Percentiles rank a stretch among this genome's conserved stretches.
Conservation (phyloP, 1,140 invertebrate genomes). For the Aphis gossypii region DNA sequence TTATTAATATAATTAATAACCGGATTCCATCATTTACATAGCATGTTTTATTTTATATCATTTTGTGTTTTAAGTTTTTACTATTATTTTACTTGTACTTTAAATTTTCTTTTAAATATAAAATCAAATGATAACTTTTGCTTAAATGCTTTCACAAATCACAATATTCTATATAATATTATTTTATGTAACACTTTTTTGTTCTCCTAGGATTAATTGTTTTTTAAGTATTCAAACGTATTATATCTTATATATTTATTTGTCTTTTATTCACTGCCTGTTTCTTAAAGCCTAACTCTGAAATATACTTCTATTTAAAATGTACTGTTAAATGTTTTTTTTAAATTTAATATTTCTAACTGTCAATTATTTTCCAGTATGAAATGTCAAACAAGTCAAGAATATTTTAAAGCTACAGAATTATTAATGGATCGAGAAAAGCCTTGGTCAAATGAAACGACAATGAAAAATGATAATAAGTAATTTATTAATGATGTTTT, state of each 20-base stretch:
- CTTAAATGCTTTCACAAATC: not conserved
- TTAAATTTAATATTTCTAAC: not conserved
- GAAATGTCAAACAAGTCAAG: constrained; percentile 56
- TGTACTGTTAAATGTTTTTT: not conserved
- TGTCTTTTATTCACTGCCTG: not conserved
- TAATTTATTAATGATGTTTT: not conserved
- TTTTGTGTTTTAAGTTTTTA: not conserved
- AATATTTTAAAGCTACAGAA: constrained; percentile 55
- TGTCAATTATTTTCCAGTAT: constrained; percentile 5
- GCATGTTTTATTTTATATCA: not conserved
- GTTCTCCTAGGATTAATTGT: not conserved
- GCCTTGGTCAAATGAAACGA: constrained; percentile 56
- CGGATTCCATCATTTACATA: not conserved
- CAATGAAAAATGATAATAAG: constrained; percentile 56
- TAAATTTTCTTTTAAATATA: not conserved
- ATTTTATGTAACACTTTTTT: not conserved
- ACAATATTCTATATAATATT: not conserved
- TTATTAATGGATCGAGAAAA: constrained; percentile 56
- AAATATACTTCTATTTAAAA: not conserved
- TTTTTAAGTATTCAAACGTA: not conserved
- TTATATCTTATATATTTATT: not conserved
- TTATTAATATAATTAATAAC: not conserved
- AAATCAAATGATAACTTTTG: not conserved
- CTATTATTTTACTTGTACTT: not conserved
- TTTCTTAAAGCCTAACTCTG: not conserved